Evolutionary conservation across 2,113 vertebrate genomes (phyloP), one percentile per base, ranked within the genome.

Genomic region (Macquaria australasica): DNA sequence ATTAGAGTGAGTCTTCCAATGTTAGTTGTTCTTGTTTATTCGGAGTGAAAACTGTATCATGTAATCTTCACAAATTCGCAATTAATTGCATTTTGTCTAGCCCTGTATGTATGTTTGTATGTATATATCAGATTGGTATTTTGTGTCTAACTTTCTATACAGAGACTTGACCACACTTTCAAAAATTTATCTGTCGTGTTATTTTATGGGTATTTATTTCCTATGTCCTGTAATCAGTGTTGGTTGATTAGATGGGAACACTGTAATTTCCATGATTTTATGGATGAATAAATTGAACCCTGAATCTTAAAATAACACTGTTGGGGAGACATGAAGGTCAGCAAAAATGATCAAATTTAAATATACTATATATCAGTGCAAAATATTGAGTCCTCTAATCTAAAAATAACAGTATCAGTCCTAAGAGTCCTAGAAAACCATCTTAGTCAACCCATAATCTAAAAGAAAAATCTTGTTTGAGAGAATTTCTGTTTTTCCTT

Each of bases 181-280:
- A 59, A 5, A 71, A 37, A 6, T 60, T n/a, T 16, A 48, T 50
- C 10, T 31, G 8, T 56, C 8, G 5, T 73, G 4, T 67, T 34
- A 20, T 70, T 69, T 43, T 66, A 45, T 56, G 28, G 23, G 9
- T 55, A 48, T 68, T 63, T 72, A 58, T 60, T 53, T 88, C 18
- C 18, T 63, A 6, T 37, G 12, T 6, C 73, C 39, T 83, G 55
- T 70, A 51, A 71, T 34, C 0, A 71, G 58, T 59, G 34, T 41
- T 21, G 10, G 56, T 51, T 70, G 48, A 78, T 81, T 63, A 20
- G 2, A 60, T 72, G 25, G 51, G 16, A 79, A 53, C 23, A 31
- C 4, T 34, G 41, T 9, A 21, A 62, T 62, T 71, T n/a, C 6
- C 9, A 43, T 9, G 4, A 75, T 64, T 55, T 74, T 50, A 53